Percentiles rank a stretch among this genome's conserved stretches.
Evolutionary conservation across 2,113 vertebrate species (phyloP).

Genomic region (Sakesphorus luctuosus): DNA sequence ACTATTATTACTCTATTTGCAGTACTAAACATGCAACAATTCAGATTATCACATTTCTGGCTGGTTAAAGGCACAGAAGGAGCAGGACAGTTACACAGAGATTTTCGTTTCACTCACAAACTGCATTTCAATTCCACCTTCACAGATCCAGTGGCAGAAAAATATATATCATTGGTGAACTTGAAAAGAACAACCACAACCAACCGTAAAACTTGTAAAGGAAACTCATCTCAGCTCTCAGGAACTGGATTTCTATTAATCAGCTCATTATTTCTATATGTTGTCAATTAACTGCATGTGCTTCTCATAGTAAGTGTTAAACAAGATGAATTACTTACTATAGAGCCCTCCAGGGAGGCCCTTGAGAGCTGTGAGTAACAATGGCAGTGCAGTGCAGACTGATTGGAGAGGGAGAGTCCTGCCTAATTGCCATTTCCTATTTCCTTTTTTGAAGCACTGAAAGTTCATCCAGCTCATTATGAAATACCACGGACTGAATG

Average conservation of each 20-base stretch:
- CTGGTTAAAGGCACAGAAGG: neutral
- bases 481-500: neutral
- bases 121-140: neutral
- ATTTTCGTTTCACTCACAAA: neutral
- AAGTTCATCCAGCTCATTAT: neutral
- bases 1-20: neutral
- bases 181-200: neutral
- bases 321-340: slow-evolving; percentile 8
- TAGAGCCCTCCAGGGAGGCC: neutral
- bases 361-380: neutral
- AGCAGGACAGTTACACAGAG: neutral
- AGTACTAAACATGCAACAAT: neutral
- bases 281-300: neutral
- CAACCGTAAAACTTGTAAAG: neutral
- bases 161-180: neutral
- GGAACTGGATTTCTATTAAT: neutral
- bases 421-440: neutral
- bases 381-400: neutral
- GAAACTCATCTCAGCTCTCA: neutral
- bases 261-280: neutral
- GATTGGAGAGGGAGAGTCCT: neutral
- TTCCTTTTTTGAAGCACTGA: neutral
- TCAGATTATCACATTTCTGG: neutral
- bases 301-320: slow-evolving; percentile 4
- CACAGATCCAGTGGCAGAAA: neutral